phyloP scores from a whole-genome alignment of 2,797 vertebrate species.

The Rhinoraja longicauda region DNA sequence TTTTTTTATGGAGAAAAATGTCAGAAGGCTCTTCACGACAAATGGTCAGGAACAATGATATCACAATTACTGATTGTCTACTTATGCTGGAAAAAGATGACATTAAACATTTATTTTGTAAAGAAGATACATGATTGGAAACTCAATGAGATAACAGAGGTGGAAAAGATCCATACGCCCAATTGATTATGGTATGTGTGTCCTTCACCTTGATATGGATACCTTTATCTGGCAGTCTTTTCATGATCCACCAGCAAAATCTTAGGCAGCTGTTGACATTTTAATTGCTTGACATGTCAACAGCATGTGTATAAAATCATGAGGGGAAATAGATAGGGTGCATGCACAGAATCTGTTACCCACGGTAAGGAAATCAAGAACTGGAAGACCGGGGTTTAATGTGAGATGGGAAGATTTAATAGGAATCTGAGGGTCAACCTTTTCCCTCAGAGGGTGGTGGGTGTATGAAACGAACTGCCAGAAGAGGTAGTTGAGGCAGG shows the following conservation, averaged over 20 bases:
- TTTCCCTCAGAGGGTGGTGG: too few relatives aligned
- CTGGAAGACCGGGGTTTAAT: too few relatives aligned
- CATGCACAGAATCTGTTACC: too few relatives aligned
- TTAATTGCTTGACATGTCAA: not conserved
- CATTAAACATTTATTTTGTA: not conserved
- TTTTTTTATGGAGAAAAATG: not conserved
- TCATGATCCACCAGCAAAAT: not conserved
- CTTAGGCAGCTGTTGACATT: not conserved
- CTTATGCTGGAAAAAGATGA: not conserved
- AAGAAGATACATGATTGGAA: not conserved
- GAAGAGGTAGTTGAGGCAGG: too few relatives aligned
- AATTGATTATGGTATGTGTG: not conserved
- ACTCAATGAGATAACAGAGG: not conserved
- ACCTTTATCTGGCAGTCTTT: not conserved
- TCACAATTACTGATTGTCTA: not conserved
- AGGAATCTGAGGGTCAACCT: too few relatives aligned
- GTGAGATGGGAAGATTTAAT: too few relatives aligned
- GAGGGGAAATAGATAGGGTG: too few relatives aligned
- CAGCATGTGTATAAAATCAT: too few relatives aligned
- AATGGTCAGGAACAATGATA: not conserved
- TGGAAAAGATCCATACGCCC: not conserved
- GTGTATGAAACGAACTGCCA: too few relatives aligned
- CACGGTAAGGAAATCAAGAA: too few relatives aligned
- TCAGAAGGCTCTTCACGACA: not conserved
- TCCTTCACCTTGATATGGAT: not conserved